A percentile compares a stretch with the other conserved stretches of the same genome.
Conservation (phyloP, 2,113 vertebrate species). For the Eupsittula cactorum region DNA sequence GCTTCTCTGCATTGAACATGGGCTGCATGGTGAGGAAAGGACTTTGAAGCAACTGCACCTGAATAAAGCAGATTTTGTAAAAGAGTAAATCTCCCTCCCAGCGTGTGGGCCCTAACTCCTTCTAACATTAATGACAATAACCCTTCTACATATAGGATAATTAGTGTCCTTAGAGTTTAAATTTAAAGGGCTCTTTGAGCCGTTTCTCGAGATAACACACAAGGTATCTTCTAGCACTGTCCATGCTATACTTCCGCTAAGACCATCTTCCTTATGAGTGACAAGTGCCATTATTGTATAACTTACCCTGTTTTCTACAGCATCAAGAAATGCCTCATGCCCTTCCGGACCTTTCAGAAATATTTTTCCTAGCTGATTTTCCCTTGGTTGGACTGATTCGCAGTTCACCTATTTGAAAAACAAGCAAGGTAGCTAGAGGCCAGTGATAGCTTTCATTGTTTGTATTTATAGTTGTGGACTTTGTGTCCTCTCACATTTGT, state of each 20-base stretch:
- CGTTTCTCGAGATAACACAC: not conserved
- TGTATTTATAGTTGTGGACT: slow-evolving; percentile 3
- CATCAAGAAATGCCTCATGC: not conserved
- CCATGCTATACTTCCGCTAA: not conserved
- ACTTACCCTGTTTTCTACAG: not conserved
- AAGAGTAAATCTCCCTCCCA: not conserved
- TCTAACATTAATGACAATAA: slow-evolving; percentile 16
- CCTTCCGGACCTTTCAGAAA: not conserved
- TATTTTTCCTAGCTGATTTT: not conserved
- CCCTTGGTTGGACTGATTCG: not conserved
- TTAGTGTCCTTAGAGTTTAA: slow-evolving; percentile 24
- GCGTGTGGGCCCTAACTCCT: not conserved
- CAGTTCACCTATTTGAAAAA: not conserved
- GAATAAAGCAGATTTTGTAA: not conserved
- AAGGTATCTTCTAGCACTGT: not conserved
- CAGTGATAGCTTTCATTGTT: not conserved
- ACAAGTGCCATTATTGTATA: not conserved
- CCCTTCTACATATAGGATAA: not conserved
- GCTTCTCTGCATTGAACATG: slow-evolving; percentile 1
- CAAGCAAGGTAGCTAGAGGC: not conserved
- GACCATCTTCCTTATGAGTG: not conserved
- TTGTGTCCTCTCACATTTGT: not conserved
- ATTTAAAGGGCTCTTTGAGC: not conserved
- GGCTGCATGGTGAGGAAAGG: not conserved
- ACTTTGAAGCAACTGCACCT: slow-evolving; percentile 34